A percentile compares a stretch with the other conserved stretches of the same genome.
phyloP scores from a whole-genome alignment of 2,113 vertebrate genomes.

The Ochotona curzoniae region DNA sequence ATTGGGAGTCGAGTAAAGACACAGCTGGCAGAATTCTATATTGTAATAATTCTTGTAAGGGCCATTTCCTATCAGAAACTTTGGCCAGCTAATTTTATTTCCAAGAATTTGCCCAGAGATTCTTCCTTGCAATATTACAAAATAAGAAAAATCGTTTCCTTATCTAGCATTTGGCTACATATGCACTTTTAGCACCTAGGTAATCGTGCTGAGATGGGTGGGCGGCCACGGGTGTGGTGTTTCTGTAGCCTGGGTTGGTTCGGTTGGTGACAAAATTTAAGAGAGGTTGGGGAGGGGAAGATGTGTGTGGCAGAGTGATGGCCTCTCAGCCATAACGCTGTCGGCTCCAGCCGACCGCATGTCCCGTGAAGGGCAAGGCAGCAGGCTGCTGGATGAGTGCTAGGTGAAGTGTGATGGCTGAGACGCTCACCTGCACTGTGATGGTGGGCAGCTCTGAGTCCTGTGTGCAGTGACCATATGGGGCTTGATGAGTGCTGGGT shows the following conservation, averaged over 20 bases:
- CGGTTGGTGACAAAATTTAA: not conserved
- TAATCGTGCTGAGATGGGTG: not conserved
- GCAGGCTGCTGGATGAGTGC: no score
- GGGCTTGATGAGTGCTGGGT: not conserved
- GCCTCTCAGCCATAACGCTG: not conserved
- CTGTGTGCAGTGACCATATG: no score
- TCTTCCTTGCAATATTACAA: not conserved
- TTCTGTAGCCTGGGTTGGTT: not conserved
- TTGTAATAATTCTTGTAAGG: not conserved
- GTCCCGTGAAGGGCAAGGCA: not conserved
- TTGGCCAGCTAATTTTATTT: slow-evolving; percentile 20
- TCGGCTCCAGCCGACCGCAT: not conserved
- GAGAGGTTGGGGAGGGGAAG: not conserved
- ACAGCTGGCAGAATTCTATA: not conserved
- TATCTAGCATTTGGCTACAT: not conserved
- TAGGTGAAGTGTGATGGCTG: not conserved
- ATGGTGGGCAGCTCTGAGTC: not conserved
- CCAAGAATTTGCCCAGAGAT: not conserved
- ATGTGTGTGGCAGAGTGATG: not conserved
- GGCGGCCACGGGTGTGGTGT: not conserved
- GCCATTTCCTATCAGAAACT: not conserved
- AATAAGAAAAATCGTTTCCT: not conserved
- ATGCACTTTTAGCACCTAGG: not conserved
- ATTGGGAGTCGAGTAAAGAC: not conserved
- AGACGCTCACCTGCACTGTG: not conserved